A percentile compares a stretch with the other conserved stretches of the same genome.
Conservation (phyloP, 2,888 invertebrate species). For the Acrocera orbiculus region DNA sequence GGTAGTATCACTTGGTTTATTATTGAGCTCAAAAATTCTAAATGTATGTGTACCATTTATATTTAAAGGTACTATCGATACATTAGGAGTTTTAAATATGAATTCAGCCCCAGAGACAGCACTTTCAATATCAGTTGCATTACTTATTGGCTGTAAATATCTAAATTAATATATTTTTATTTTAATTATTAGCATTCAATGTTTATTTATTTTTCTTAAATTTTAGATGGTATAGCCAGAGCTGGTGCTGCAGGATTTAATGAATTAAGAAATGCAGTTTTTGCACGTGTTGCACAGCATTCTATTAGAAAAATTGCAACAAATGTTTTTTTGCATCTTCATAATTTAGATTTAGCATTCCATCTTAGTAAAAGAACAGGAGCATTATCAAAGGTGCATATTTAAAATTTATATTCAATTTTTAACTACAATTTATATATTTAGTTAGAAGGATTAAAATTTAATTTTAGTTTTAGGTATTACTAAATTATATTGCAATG, state of each 20-base stretch:
- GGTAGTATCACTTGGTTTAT: slow-evolving; percentile 58
- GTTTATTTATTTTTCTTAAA: slow-evolving; percentile 7
- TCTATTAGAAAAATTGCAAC: slow-evolving; percentile 87
- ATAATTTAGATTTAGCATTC: slow-evolving; percentile 83
- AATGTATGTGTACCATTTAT: slow-evolving; percentile 90
- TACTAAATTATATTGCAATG: no score
- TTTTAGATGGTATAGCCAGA: slow-evolving; percentile 81
- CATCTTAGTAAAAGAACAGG: slow-evolving; percentile 92
- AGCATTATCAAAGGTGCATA: slow-evolving; percentile 82
- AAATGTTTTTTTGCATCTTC: slow-evolving; percentile 91
- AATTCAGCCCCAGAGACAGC: slow-evolving; percentile 65
- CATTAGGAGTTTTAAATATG: slow-evolving; percentile 61
- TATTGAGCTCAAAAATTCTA: slow-evolving; percentile 68
- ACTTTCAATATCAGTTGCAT: slow-evolving; percentile 55
- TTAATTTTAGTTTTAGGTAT: not conserved
- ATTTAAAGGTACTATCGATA: slow-evolving; percentile 86
- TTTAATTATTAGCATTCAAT: not conserved
- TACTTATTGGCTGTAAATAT: slow-evolving; percentile 74
- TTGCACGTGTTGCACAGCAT: slow-evolving; percentile 92
- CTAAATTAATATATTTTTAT: not conserved
- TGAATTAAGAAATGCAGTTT: slow-evolving; percentile 93
- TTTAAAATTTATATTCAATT: slow-evolving; percentile 9
- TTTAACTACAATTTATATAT: no score
- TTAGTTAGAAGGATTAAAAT: no score
- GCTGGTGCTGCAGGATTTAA: slow-evolving; percentile 84